phyloP scores from a whole-genome alignment of 2,113 vertebrate genomes.

The Cyprinus carpio region DNA sequence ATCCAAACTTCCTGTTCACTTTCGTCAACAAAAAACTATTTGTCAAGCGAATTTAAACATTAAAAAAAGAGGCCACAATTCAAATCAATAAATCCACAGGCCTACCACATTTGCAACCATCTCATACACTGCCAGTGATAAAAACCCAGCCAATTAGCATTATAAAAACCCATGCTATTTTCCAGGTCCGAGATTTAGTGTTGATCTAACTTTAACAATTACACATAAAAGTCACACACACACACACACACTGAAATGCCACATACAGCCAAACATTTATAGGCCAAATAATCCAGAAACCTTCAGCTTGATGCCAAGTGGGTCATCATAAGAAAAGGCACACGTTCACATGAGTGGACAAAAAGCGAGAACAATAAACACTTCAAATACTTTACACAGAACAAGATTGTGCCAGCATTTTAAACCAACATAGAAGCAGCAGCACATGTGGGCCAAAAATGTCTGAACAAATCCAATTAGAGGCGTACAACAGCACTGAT shows the following conservation, averaged over 20 bases:
- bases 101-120: neutral
- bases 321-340: neutral
- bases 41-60: neutral
- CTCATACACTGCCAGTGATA: neutral
- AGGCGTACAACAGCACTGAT: neutral
- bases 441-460: neutral
- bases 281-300: constrained; percentile 1
- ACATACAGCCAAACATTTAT: neutral
- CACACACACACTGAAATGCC: neutral
- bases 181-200: neutral
- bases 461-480: neutral
- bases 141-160: neutral
- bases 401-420: neutral
- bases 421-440: neutral
- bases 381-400: neutral
- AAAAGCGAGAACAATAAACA: neutral
- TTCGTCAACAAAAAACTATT: neutral
- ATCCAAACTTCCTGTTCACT: neutral
- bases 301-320: neutral
- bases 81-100: neutral
- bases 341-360: neutral
- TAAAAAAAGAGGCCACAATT: neutral
- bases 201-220: neutral
- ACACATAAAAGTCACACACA: neutral
- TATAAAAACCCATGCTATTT: neutral